A percentile compares a stretch with the other conserved stretches of the same genome.
Conservation (phyloP, 2,797 vertebrate species). For the Cossypha dichroa region DNA sequence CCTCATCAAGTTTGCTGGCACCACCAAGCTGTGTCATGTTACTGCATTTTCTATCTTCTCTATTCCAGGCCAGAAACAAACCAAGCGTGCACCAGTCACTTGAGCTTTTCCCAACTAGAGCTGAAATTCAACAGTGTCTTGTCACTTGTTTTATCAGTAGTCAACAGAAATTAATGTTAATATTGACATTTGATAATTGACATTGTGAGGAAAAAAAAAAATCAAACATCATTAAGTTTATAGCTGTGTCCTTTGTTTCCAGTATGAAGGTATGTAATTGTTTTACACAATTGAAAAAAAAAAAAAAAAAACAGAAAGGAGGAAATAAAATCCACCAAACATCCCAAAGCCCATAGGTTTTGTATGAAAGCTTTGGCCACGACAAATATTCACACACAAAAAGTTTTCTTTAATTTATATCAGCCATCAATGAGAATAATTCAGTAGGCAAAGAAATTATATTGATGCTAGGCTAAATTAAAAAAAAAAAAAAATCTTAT, state of each 20-base stretch:
- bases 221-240: fast-evolving
- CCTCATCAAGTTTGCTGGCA: background rate
- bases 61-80: background rate
- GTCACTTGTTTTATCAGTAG: background rate
- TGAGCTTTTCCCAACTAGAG: background rate
- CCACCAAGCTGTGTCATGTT: background rate
- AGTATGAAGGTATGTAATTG: background rate
- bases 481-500: background rate
- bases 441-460: background rate
- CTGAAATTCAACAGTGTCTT: background rate
- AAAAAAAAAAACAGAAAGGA: fast-evolving
- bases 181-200: background rate
- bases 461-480: background rate
- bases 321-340: background rate
- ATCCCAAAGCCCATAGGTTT: background rate
- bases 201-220: background rate
- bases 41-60: background rate
- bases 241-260: background rate
- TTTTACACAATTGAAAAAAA: background rate
- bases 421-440: background rate
- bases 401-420: background rate
- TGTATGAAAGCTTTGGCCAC: background rate
- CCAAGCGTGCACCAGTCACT: background rate
- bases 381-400: background rate
- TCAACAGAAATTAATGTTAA: background rate